These are phyloP conservation scores for Megastigmus dorsalis DNA, from an alignment of 2,888 invertebrate genomes.

Conservation along the genomic window DNA sequence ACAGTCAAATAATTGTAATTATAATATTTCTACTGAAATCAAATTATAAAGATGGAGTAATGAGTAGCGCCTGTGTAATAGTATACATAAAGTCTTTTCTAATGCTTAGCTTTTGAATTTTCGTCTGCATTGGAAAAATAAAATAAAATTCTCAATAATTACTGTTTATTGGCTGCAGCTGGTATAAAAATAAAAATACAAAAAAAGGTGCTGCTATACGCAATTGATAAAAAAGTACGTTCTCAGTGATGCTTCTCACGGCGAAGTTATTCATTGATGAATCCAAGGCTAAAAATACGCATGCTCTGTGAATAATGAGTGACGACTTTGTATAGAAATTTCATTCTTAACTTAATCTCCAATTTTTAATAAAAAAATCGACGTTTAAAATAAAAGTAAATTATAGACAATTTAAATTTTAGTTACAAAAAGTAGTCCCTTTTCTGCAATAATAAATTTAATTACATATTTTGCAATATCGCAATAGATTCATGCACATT, in stretches of 20 bases:
- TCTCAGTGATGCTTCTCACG: not conserved
- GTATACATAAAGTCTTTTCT: too few species aligned
- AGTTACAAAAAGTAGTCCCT: too few species aligned
- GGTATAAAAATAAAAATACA: too few species aligned
- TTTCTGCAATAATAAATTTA: too few species aligned
- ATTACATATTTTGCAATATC: too few species aligned
- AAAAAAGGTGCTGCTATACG: not conserved
- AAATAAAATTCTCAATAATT: not conserved
- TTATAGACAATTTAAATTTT: too few species aligned
- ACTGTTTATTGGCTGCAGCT: not conserved
- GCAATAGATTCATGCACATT: too few species aligned
- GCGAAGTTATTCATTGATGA: slow-evolving; percentile 38
- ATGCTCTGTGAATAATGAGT: slow-evolving; percentile 9
- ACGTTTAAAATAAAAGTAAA: too few species aligned
- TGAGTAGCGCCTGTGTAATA: too few species aligned
- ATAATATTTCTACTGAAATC: too few species aligned
- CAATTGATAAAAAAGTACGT: not conserved
- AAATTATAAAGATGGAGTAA: too few species aligned
- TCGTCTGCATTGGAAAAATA: not conserved
- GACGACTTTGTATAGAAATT: not conserved
- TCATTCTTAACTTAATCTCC: not conserved
- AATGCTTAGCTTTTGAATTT: not conserved
- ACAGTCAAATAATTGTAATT: too few species aligned
- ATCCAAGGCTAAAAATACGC: slow-evolving; percentile 38
- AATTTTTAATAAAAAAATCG: not conserved